Base-by-base conservation (phyloP, 2,113 vertebrate species). In the Ranitomeya imitator region DNA sequence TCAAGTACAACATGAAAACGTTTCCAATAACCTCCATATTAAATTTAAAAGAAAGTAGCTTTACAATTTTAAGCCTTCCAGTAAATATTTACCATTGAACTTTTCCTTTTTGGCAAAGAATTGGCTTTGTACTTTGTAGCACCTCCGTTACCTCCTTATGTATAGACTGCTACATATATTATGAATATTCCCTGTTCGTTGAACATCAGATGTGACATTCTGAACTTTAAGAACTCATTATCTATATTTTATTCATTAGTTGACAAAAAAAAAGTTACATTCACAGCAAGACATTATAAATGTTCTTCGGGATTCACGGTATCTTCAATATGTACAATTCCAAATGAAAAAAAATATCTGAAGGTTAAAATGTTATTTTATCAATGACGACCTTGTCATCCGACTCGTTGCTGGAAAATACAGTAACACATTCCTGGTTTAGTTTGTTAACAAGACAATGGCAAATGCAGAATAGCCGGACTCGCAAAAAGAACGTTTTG, bases 281-380 rank as follows among this genome's bases (percentile, higher is more conserved):
- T 63, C 61, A 80, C 76, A 54, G 59, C 85, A 63, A 78, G 54
- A 86, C 23, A 14, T 60, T 74, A 21, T 74, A 21, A 55, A 79
- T 63, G 73, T 26, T 23, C 52, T 71, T 26, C 57, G 51, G 6
- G 61, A 21, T 65, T 74, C 69, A 37, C 16, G 26, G n/a, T 54
- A 63, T 54, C 10, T 77, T 54, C 59, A 67, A 65, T 83, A 88
- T 88, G 15, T 88, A 88, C 80, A 88, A 52, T 52, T 76, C 63
- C 6, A 37, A 65, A 55, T 67, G n/a, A 11, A 67, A 88, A 83
- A 45, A 76, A 78, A 69, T 23, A 10, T 45, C 9, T 73, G 19
- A 31, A 60, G 0, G 31, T 85, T 81, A 81, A 7, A 26, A 2
- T 60, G 55, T 81, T 81, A 81, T 18, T 81, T 16, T 37, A 81